phyloP scores from a whole-genome alignment of 2,113 vertebrate genomes.

The Plotosus lineatus region DNA sequence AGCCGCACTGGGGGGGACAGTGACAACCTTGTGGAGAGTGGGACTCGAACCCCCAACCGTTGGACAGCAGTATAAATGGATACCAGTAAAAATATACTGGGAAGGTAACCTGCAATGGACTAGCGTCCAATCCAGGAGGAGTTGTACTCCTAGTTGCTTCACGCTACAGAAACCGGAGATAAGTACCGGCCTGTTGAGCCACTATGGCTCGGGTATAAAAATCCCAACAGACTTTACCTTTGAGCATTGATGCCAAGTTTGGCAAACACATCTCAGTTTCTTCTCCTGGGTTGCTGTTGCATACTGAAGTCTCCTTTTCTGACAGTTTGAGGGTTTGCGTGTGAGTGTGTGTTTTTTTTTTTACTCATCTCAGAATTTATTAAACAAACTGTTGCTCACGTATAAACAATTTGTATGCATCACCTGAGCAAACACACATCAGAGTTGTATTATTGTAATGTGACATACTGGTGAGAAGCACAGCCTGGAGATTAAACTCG shows the following conservation, averaged over 20 bases:
- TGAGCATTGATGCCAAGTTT: background rate
- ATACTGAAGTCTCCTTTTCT: slow-evolving; percentile 3
- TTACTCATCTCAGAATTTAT: background rate
- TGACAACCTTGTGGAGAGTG: no score
- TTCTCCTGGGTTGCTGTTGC: background rate
- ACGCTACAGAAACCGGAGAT: no score
- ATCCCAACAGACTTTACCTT: no score
- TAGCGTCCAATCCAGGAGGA: no score
- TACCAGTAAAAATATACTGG: no score
- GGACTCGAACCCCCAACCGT: no score
- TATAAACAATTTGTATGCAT: background rate
- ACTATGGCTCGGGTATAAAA: no score
- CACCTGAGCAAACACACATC: slow-evolving; percentile 7
- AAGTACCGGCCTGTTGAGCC: no score
- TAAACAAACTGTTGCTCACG: background rate
- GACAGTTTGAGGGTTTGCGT: slow-evolving; percentile 27
- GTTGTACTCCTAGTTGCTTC: no score
- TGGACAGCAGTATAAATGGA: no score
- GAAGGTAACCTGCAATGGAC: no score
- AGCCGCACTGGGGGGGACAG: no score
- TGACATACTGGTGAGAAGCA: slow-evolving; percentile 21
- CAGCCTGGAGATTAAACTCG: background rate
- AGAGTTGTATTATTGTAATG: slow-evolving; percentile 5
- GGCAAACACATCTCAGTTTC: background rate
- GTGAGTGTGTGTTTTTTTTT: background rate